Conservation (phyloP, 2,113 vertebrate genomes). For the Poecile atricapillus region DNA sequence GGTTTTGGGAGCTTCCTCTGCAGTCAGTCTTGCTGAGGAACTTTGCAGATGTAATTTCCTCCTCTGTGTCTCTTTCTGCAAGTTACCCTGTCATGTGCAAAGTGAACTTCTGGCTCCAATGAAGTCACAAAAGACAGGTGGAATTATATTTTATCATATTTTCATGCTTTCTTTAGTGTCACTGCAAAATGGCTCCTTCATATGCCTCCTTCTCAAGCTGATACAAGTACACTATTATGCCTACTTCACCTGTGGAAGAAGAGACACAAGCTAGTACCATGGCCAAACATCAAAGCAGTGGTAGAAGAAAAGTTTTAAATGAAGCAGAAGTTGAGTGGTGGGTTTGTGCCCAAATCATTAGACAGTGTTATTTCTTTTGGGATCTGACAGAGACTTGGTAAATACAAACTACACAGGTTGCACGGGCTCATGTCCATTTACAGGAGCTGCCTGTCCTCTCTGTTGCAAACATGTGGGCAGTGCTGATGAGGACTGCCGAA, state of each 20-base stretch:
- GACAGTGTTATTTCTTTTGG: neutral
- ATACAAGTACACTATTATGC: neutral
- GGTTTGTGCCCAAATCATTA: neutral
- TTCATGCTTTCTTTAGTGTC: neutral
- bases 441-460: neutral
- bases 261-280: neutral
- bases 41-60: neutral
- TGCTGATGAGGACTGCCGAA: no score
- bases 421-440: neutral
- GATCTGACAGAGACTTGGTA: neutral
- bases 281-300: fast-evolving
- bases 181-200: neutral
- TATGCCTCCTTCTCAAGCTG: neutral
- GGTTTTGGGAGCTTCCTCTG: neutral
- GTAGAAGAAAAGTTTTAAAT: neutral
- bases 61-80: fast-evolving
- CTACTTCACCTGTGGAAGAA: neutral
- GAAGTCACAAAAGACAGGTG: neutral
- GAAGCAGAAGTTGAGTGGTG: neutral
- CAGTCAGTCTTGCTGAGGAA: neutral
- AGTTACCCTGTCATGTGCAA: neutral
- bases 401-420: neutral
- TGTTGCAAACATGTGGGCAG: fast-evolving
- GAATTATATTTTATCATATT: neutral
- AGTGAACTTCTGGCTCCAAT: neutral